A percentile compares a stretch with the other conserved stretches of the same genome.
Conservation (phyloP, 2,888 invertebrate genomes). For the Platycheirus rosarum region DNA sequence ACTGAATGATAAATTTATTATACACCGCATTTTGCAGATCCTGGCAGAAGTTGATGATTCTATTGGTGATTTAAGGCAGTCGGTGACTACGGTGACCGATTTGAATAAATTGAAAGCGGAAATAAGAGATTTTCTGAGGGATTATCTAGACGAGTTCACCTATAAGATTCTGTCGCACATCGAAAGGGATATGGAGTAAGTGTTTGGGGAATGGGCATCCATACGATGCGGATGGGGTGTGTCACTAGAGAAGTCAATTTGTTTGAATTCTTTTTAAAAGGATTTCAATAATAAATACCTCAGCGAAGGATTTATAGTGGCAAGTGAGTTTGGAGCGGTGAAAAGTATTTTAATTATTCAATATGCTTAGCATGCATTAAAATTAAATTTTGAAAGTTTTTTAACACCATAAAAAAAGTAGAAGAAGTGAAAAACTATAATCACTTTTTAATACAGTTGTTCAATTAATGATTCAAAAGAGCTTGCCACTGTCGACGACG, state of each 20-base stretch:
- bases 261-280: constrained; percentile 12
- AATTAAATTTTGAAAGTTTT: background rate
- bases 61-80: constrained; percentile 76
- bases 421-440: too few relatives aligned
- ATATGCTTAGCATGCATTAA: background rate
- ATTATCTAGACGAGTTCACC: constrained; percentile 81
- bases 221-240: background rate
- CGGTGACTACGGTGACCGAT: constrained; percentile 78
- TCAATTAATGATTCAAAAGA: too few relatives aligned
- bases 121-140: constrained; percentile 79
- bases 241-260: constrained; percentile 31
- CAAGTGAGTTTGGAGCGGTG: background rate
- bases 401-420: too few relatives aligned
- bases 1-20: constrained; percentile 37
- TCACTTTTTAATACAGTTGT: too few relatives aligned
- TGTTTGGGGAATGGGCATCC: constrained; percentile 29
- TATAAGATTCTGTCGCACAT: constrained; percentile 82
- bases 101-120: constrained; percentile 80
- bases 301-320: background rate
- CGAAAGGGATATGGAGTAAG: constrained; percentile 82
- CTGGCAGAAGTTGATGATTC: constrained; percentile 81
- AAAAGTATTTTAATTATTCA: background rate
- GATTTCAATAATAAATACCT: constrained; percentile 22
- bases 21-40: constrained; percentile 76
- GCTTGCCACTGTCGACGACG: too few relatives aligned